Evolutionary conservation across 2,888 invertebrate genomes (phyloP).

Genomic region (Nomada hirtipes): DNA sequence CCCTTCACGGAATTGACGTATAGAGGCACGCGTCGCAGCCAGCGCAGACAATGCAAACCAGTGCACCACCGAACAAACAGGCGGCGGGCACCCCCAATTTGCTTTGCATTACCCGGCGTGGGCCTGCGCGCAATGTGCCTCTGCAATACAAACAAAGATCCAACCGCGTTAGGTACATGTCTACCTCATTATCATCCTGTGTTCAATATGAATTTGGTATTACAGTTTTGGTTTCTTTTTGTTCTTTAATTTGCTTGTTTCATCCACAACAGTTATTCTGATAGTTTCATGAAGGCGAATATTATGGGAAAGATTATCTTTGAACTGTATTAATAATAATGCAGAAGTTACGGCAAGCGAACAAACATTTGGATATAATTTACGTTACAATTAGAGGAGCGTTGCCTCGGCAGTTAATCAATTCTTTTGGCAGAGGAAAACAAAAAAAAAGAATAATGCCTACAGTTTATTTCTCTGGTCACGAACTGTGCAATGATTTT

Average conservation of each 20-base stretch:
- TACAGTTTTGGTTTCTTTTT: conserved; percentile 44
- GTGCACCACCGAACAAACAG: conserved; percentile 82
- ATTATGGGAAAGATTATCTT: conserved; percentile 19
- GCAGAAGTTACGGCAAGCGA: conserved; percentile 38
- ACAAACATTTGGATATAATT: neutral
- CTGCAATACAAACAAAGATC: conserved; percentile 84
- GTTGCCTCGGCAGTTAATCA: neutral
- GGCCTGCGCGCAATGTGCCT: conserved; percentile 85
- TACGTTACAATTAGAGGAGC: neutral
- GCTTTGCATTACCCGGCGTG: conserved; percentile 84
- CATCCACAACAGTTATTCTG: conserved; percentile 25
- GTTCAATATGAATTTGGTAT: conserved; percentile 64
- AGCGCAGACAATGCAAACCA: conserved; percentile 85
- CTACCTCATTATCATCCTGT: conserved; percentile 64
- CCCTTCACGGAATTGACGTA: conserved; percentile 81
- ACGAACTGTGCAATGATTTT: neutral
- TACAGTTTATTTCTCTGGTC: neutral
- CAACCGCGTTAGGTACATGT: conserved; percentile 83
- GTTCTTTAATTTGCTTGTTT: conserved; percentile 44
- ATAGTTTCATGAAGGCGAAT: conserved; percentile 11
- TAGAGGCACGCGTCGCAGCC: conserved; percentile 84
- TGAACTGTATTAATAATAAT: neutral
- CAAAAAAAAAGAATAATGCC: neutral
- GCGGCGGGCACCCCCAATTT: conserved; percentile 82
- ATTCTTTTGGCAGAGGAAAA: conserved; percentile 2